phyloP scores from a whole-genome alignment of 2,888 invertebrate genomes.

The Alentia gelatinosa region DNA sequence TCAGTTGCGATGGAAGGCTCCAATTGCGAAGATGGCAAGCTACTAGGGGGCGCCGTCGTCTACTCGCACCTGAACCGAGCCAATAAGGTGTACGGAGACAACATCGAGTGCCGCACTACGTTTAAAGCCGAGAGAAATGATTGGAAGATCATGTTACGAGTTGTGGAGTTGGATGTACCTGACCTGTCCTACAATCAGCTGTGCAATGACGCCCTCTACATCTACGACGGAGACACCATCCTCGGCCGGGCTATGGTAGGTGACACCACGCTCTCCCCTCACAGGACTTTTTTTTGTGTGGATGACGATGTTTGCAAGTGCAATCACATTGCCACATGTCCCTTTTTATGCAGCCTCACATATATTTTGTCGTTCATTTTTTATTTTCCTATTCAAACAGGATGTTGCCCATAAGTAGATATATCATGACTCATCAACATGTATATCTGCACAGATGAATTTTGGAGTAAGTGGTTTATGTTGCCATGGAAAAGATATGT shows the following conservation, averaged over 20 bases:
- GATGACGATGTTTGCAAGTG: too few species aligned
- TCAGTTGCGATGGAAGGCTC: conserved; percentile 76
- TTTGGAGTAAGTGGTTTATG: too few species aligned
- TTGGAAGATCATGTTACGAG: conserved; percentile 76
- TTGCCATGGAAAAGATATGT: too few species aligned
- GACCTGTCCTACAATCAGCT: conserved; percentile 66
- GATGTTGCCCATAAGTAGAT: too few species aligned
- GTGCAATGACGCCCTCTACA: conserved; percentile 79
- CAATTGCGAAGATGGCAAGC: conserved; percentile 71
- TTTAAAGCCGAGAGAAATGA: conserved; percentile 73
- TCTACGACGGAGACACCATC: conserved; percentile 73
- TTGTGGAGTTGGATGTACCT: conserved; percentile 76
- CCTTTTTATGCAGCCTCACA: too few species aligned
- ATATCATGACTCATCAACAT: too few species aligned
- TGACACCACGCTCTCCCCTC: too few species aligned
- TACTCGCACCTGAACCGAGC: conserved; percentile 71
- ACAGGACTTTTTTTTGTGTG: too few species aligned
- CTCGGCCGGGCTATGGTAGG: conserved; percentile 75
- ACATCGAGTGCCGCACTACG: conserved; percentile 74
- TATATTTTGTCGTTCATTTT: too few species aligned
- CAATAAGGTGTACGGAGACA: conserved; percentile 67
- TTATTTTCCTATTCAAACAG: too few species aligned
- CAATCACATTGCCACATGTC: too few species aligned
- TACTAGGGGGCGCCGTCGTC: conserved; percentile 75
- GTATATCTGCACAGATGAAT: too few species aligned